Conservation (phyloP, 1,140 invertebrate genomes). For the Drosophila tsacasi region DNA sequence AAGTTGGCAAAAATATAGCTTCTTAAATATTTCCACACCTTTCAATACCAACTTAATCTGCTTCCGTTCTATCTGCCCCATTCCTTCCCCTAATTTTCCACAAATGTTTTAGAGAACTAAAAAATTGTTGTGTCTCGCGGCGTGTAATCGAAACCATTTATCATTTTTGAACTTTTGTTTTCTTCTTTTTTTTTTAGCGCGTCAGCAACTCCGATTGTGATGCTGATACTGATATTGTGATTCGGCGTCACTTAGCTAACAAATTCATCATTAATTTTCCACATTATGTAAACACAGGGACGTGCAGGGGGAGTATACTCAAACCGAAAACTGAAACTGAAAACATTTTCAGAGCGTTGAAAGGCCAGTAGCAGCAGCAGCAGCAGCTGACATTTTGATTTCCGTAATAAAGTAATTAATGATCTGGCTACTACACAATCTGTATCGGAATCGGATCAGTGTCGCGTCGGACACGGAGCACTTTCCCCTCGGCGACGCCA, state of each 20-base stretch:
- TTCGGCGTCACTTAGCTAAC: conserved; percentile 55
- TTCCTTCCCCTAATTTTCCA: conserved; percentile 1
- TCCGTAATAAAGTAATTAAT: conserved; percentile 84
- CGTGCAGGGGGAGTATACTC: conserved; percentile 1
- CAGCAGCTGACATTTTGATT: conserved; percentile 77
- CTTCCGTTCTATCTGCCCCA: neutral
- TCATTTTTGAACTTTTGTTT: conserved; percentile 61
- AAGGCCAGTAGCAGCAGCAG: conserved; percentile 28
- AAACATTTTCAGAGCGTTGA: conserved; percentile 70
- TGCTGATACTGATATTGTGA: conserved; percentile 18
- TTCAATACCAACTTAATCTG: neutral
- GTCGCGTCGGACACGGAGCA: conserved; percentile 37
- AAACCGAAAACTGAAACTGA: conserved; percentile 31
- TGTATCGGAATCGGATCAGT: conserved; percentile 70
- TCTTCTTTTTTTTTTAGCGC: conserved; percentile 30
- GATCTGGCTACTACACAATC: conserved; percentile 46
- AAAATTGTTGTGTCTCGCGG: conserved; percentile 10
- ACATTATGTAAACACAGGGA: conserved; percentile 73
- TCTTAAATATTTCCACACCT: neutral
- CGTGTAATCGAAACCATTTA: conserved; percentile 56
- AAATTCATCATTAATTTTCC: conserved; percentile 80
- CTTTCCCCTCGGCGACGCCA: conserved; percentile 31
- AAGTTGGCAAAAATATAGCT: too few species aligned
- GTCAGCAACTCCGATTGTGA: conserved; percentile 44
- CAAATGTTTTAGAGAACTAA: conserved; percentile 11